These are phyloP conservation scores for Talpa occidentalis DNA, from an alignment of 2,113 vertebrate species.

Conservation along the genomic window DNA sequence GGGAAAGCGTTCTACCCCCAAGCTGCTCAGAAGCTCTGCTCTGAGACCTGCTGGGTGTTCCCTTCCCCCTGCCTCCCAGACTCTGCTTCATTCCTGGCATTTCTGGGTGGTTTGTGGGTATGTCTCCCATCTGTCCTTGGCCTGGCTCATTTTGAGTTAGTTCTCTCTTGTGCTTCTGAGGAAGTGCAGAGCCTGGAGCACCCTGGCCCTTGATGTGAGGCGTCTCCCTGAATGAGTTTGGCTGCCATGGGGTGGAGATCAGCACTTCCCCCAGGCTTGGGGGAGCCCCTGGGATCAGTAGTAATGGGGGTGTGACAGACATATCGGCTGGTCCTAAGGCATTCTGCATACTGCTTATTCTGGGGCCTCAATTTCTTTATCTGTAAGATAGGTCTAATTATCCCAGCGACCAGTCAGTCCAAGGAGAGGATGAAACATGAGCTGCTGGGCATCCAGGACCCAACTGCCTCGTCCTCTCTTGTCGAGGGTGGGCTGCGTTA, in stretches of 20 bases:
- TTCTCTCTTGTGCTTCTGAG: constrained; percentile 7
- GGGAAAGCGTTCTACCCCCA: too few relatives aligned
- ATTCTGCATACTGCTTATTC: background rate
- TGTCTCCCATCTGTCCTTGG: background rate
- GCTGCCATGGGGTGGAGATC: background rate
- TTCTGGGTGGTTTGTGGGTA: constrained; percentile 72
- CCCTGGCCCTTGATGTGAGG: rapidly evolving
- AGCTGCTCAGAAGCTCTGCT: background rate
- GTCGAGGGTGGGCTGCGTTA: rapidly evolving
- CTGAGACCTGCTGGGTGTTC: background rate
- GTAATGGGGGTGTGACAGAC: rapidly evolving
- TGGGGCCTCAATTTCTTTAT: background rate
- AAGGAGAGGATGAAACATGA: background rate
- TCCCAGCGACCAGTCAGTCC: rapidly evolving
- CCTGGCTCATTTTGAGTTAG: background rate
- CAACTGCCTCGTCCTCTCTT: background rate
- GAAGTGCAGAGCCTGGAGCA: background rate
- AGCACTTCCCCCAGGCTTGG: rapidly evolving
- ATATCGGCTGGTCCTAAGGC: rapidly evolving
- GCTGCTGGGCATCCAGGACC: background rate
- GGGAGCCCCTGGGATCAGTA: rapidly evolving
- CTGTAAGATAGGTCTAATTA: background rate
- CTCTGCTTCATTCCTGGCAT: constrained; percentile 67
- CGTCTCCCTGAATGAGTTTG: background rate
- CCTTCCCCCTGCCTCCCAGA: background rate